phyloP scores from a whole-genome alignment of 2,797 vertebrate species.

The Lerista edwardsae region DNA sequence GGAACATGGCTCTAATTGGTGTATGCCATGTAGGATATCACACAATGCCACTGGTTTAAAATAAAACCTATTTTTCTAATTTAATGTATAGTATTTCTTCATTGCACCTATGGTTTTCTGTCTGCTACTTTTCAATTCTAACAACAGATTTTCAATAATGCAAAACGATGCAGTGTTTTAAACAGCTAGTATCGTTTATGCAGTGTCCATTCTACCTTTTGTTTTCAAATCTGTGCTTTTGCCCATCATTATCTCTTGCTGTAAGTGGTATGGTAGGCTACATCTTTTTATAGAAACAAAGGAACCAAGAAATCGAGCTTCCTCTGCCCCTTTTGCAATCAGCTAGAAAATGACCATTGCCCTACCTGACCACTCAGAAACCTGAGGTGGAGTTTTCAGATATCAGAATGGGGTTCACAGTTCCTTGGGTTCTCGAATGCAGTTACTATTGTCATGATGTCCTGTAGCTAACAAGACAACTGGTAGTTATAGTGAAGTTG shows the following conservation, averaged over 20 bases:
- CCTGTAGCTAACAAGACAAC: not conserved
- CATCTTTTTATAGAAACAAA: not conserved
- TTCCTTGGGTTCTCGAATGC: not conserved
- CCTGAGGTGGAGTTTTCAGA: not conserved
- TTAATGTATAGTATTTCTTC: not conserved
- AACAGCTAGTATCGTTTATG: not conserved
- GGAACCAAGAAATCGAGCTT: not conserved
- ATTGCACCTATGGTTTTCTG: not conserved
- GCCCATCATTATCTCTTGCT: not conserved
- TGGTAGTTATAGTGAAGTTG: not conserved
- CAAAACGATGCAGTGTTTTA: not conserved
- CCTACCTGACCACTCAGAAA: not conserved
- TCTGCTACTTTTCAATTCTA: not conserved
- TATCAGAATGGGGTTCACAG: not conserved
- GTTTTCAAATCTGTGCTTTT: not conserved
- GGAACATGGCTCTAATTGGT: conserved; percentile 76
- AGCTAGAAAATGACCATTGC: not conserved
- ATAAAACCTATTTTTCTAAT: conserved; percentile 85
- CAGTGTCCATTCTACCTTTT: not conserved
- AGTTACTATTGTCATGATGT: not conserved
- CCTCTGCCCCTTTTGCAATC: too few species aligned
- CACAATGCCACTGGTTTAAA: conserved; percentile 78
- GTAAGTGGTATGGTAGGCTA: not conserved
- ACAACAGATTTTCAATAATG: not conserved
- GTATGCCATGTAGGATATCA: conserved; percentile 73